A percentile compares a stretch with the other conserved stretches of the same genome.
phyloP scores from a whole-genome alignment of 1,140 invertebrate species.

The Drosophila suzukii region DNA sequence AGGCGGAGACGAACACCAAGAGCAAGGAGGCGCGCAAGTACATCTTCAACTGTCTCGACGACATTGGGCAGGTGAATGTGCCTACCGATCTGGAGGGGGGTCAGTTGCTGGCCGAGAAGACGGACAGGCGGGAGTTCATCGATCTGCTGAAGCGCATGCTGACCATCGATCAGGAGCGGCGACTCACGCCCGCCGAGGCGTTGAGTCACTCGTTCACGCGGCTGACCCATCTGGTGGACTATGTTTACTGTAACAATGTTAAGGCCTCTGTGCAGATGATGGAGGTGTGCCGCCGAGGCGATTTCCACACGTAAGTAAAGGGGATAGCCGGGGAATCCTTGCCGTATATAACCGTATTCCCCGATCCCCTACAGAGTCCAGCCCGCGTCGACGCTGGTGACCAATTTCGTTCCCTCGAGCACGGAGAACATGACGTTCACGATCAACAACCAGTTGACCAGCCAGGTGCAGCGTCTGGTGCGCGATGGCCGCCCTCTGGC shows the following conservation, averaged over 20 bases:
- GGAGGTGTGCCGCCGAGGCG: constrained; percentile 92
- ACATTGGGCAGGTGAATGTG: constrained; percentile 99
- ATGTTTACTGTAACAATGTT: constrained; percentile 98
- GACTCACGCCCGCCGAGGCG: constrained; percentile 97
- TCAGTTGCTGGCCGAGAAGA: constrained; percentile 97
- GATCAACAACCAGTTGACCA: constrained; percentile 92
- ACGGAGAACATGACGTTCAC: constrained; percentile 94
- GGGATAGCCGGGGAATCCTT: neutral
- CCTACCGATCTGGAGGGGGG: constrained; percentile 98
- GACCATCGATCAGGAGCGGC: constrained; percentile 98
- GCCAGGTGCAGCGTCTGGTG: constrained; percentile 89
- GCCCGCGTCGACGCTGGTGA: constrained; percentile 87
- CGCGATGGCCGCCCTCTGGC: constrained; percentile 87
- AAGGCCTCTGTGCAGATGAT: constrained; percentile 98
- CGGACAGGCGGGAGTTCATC: constrained; percentile 97
- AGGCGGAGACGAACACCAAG: constrained; percentile 98
- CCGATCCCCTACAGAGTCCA: constrained; percentile 85
- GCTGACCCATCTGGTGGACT: constrained; percentile 96
- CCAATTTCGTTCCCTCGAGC: constrained; percentile 90
- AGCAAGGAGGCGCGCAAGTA: constrained; percentile 99
- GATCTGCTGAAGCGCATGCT: constrained; percentile 98
- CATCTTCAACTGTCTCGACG: constrained; percentile 99
- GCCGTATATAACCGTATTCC: neutral
- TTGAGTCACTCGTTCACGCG: constrained; percentile 98
- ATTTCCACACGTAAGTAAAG: constrained; percentile 86